A percentile compares a stretch with the other conserved stretches of the same genome.
Evolutionary conservation across 2,888 invertebrate species (phyloP).

Genomic region (Nemoura dubitans): DNA sequence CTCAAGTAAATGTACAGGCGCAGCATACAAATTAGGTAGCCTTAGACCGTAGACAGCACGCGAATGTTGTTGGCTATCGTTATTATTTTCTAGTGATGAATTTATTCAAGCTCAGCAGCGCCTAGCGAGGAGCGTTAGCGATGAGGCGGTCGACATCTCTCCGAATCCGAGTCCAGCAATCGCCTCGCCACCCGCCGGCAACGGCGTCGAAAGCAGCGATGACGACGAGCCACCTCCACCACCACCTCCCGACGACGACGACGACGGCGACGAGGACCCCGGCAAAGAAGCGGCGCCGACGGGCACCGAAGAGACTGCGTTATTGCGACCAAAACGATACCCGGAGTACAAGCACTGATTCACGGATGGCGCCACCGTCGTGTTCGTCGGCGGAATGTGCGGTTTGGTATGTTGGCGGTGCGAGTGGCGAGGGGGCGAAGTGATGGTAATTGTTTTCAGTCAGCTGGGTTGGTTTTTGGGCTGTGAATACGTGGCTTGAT

Average conservation of each 20-base stretch:
- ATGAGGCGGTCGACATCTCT: constrained; percentile 66
- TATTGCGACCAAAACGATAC: constrained; percentile 63
- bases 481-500: too few species aligned
- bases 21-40: not conserved
- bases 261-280: constrained; percentile 62
- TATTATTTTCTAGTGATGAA: constrained; percentile 92
- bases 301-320: constrained; percentile 49
- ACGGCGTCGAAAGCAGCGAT: constrained; percentile 56
- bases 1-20: too few species aligned
- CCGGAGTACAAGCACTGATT: constrained; percentile 83
- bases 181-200: constrained; percentile 61
- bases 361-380: not conserved
- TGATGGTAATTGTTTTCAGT: not conserved
- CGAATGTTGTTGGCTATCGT: constrained; percentile 49
- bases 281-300: constrained; percentile 49
- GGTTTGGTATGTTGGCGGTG: not conserved
- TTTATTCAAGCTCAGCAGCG: constrained; percentile 97
- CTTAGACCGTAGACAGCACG: not conserved
- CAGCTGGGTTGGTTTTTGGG: not conserved
- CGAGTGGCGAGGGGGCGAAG: not conserved
- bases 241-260: constrained; percentile 52
- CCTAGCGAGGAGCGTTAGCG: constrained; percentile 95
- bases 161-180: constrained; percentile 62
- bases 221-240: constrained; percentile 50
- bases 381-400: not conserved